Base-by-base conservation (phyloP, 2,888 invertebrate genomes). In the Cosmia pyralina region DNA sequence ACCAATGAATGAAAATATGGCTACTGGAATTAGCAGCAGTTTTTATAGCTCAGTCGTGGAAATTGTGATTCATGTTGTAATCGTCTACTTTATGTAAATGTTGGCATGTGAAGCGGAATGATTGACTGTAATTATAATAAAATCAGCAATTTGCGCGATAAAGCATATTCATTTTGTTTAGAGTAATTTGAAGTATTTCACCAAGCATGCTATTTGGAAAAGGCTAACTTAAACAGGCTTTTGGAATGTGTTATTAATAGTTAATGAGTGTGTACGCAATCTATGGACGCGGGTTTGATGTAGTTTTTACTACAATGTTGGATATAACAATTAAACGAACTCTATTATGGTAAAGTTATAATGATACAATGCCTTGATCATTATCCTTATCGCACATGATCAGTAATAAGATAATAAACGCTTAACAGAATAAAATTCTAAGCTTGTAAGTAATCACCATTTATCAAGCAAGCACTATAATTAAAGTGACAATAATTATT, bases 21-120 rank as follows among this genome's bases (percentile, higher is more conserved):
- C 19, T 57, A 55, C 59, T 60, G 19, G 15, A 64, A 52, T 34
- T 46, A 34, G 5, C 44, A 28, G 15, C 44, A 2, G n/a, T 55
- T 78, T 72, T 57, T 55, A 46, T 50, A 57, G 64, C 17, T 10
- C 52, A 3, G 46, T 52, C 10, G 59, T 59, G 11, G 34, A 59
- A 46, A 65, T 60, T 55, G n/a, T 68, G 55, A 71, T 53, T 77
- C 67, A 60, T 68, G n/a, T 11, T 52, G 28, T 64, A 59, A 77
- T 75, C 13, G 5, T 55, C 28, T 70, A 34, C 46, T 70, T 71
- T 68, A 77, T 82, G 50, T 34, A 57, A 58, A 71, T 82, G 58
- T 53, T 59, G 55, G 59, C 34, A 77, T 77, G 59, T 63, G 34
- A 70, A 77, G 67, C n/a, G 64, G 34, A 82, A 82, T 77, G 41